Percentiles rank a stretch among this genome's conserved stretches.
These are phyloP conservation scores for Hemiprocne comata DNA, from an alignment of 2,113 vertebrate genomes.

Conservation along the genomic window DNA sequence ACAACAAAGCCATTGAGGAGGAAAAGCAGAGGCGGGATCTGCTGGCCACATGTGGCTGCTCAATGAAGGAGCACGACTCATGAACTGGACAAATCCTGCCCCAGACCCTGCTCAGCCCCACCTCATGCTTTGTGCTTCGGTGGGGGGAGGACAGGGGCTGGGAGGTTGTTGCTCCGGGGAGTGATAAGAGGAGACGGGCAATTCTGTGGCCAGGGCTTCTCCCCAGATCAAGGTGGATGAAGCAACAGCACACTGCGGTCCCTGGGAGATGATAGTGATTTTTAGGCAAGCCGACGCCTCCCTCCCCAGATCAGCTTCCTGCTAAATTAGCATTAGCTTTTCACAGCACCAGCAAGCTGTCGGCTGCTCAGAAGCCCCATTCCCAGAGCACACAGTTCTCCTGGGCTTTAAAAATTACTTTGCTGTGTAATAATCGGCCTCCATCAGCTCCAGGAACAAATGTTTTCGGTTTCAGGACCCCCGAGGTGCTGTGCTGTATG, in stretches of 20 bases:
- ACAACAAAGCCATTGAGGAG: background rate
- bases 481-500: background rate
- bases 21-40: background rate
- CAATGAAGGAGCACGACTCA: background rate
- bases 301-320: background rate
- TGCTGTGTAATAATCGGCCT: background rate
- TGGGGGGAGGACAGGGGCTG: background rate
- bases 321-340: constrained; percentile 24
- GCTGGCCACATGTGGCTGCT: background rate
- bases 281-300: background rate
- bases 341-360: background rate
- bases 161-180: background rate
- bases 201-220: background rate
- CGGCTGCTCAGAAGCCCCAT: background rate
- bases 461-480: background rate
- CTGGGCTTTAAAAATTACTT: background rate
- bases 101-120: background rate
- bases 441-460: background rate
- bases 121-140: background rate
- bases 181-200: background rate
- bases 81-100: background rate
- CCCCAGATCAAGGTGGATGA: background rate
- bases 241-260: background rate
- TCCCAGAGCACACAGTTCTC: background rate
- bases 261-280: background rate